A percentile compares a stretch with the other conserved stretches of the same genome.
Evolutionary conservation across 1,140 invertebrate genomes (phyloP).

Genomic region (Planococcus citri): DNA sequence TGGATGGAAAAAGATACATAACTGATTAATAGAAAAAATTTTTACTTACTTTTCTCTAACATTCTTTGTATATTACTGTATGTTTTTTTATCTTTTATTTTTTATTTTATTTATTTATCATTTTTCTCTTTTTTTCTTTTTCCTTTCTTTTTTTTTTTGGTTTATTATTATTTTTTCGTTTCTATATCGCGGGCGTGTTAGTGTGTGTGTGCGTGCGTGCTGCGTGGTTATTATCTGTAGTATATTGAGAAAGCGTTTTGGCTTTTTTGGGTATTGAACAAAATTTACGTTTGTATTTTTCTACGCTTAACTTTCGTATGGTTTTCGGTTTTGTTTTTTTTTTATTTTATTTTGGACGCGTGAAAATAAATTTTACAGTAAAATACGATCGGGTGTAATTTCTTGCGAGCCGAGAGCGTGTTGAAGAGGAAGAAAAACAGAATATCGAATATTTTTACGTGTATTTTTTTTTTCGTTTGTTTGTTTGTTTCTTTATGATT

Average conservation of each 20-base stretch:
- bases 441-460: too few relatives aligned
- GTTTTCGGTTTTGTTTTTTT: too few relatives aligned
- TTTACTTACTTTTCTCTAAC: constrained; percentile 1
- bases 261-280: neutral
- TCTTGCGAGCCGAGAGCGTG: too few relatives aligned
- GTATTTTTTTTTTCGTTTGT: too few relatives aligned
- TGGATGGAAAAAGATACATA: neutral
- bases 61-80: constrained; percentile 1
- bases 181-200: neutral
- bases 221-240: too few relatives aligned
- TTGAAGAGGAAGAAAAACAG: too few relatives aligned
- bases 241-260: neutral
- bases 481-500: too few relatives aligned
- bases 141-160: too few relatives aligned
- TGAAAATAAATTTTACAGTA: too few relatives aligned
- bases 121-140: neutral
- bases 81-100: neutral
- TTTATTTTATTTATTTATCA: constrained; percentile 4
- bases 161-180: neutral
- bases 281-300: too few relatives aligned
- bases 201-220: neutral
- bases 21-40: neutral
- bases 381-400: neutral
- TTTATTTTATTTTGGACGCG: too few relatives aligned
- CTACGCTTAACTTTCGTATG: neutral